Evolutionary conservation across 2,113 vertebrate genomes (phyloP).

Genomic region (Heterotilapia buettikoferi): DNA sequence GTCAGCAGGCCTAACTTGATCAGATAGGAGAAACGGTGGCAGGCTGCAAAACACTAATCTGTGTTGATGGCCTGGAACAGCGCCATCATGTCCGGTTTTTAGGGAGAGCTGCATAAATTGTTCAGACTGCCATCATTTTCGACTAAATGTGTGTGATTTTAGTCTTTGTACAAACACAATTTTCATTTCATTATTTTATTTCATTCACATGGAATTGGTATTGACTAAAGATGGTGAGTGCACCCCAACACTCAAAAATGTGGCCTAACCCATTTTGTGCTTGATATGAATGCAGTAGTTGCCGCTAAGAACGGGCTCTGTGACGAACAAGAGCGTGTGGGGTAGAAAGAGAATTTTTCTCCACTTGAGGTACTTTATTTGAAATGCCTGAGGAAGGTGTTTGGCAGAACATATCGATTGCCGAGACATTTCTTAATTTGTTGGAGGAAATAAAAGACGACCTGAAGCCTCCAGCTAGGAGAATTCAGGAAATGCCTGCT

Average conservation of each 20-base stretch:
- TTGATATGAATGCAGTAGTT: not conserved
- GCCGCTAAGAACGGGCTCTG: not conserved
- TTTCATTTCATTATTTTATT: not conserved
- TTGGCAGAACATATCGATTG: not conserved
- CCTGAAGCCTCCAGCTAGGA: not conserved
- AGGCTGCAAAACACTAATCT: slow-evolving; percentile 53
- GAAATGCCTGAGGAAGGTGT: not conserved
- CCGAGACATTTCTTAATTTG: not conserved
- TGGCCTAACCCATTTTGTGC: not conserved
- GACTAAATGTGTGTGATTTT: not conserved
- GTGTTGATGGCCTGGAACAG: slow-evolving; percentile 47
- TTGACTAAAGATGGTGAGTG: not conserved
- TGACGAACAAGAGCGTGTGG: not conserved
- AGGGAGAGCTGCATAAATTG: not conserved
- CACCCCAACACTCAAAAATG: not conserved
- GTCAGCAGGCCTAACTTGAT: slow-evolving; percentile 56
- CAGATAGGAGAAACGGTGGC: slow-evolving; percentile 61
- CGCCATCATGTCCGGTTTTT: not conserved
- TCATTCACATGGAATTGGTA: not conserved
- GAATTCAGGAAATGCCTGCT: not conserved
- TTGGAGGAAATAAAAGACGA: not conserved
- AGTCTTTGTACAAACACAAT: not conserved
- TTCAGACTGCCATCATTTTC: slow-evolving; percentile 5
- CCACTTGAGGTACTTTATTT: not conserved
- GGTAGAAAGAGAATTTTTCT: not conserved